These are phyloP conservation scores for Nemopilema nomurai DNA, from an alignment of 30 jellyfish, hydroid and myxozoan genomes.

Conservation along the genomic window DNA sequence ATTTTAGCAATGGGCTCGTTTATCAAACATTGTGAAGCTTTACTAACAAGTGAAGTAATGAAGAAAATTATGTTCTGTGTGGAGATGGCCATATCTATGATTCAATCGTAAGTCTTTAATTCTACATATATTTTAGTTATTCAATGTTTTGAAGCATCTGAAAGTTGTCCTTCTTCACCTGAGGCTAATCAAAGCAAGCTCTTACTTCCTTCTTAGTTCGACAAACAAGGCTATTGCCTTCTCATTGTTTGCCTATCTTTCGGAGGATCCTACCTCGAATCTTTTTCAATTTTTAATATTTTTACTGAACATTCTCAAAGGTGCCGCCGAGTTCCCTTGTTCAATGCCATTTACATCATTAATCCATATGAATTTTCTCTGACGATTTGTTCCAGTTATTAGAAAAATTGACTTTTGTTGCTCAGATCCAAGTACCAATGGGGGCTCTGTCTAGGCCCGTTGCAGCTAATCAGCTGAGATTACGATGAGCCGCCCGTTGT, in stretches of 20 bases:
- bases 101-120: slow-evolving; percentile 62
- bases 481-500: background rate
- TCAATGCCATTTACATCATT: background rate
- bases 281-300: background rate
- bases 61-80: slow-evolving; percentile 70
- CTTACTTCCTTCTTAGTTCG: no score
- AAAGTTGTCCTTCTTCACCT: no score
- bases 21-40: slow-evolving; percentile 60
- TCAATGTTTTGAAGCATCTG: no score
- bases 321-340: background rate
- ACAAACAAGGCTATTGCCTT: background rate
- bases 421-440: background rate
- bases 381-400: background rate
- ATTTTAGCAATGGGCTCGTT: slow-evolving; percentile 82
- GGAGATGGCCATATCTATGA: slow-evolving; percentile 74
- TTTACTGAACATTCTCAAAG: background rate
- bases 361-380: background rate
- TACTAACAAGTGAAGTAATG: slow-evolving; percentile 70
- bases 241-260: background rate
- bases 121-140: background rate
- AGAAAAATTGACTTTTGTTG: background rate
- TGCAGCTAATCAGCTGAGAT: background rate
- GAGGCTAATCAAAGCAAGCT: no score
- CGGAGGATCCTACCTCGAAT: background rate
- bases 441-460: background rate